A percentile compares a stretch with the other conserved stretches of the same genome.
Evolutionary conservation across 2,797 vertebrate species (phyloP).

Genomic region (Hozukius guyotensis): DNA sequence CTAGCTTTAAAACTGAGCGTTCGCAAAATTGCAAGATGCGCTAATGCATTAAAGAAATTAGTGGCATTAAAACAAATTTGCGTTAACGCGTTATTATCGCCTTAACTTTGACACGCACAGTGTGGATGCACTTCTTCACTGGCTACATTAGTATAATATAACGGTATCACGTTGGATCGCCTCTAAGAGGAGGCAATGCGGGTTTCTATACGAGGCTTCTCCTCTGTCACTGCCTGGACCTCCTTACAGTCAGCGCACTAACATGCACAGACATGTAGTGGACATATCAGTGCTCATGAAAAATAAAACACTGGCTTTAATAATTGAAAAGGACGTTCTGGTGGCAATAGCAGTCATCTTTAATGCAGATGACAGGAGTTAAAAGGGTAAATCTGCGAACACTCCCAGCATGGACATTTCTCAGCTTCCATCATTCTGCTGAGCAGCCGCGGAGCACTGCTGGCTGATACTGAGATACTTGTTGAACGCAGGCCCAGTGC

Average conservation of each 20-base stretch:
- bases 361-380: constrained; percentile 61
- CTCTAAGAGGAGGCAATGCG: not conserved
- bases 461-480: constrained; percentile 2
- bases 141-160: not conserved
- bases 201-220: not conserved
- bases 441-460: constrained; percentile 26
- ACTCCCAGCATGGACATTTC: constrained; percentile 11
- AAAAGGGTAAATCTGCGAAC: constrained; percentile 18
- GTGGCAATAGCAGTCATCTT: constrained; percentile 43
- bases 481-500: not conserved
- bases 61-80: too few relatives aligned
- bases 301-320: constrained; percentile 62
- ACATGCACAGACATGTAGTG: constrained; percentile 34
- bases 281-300: constrained; percentile 66
- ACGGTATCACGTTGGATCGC: not conserved
- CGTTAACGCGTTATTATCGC: too few relatives aligned
- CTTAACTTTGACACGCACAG: too few relatives aligned
- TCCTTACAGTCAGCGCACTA: constrained; percentile 13
- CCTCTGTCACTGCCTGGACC: not conserved
- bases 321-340: constrained; percentile 56
- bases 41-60: too few relatives aligned
- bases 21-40: too few relatives aligned
- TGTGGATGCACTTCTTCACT: not conserved
- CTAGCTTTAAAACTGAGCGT: too few relatives aligned
- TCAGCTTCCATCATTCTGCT: not conserved